phyloP scores from a whole-genome alignment of 2,113 vertebrate genomes.

The Prietella phreatophila region DNA sequence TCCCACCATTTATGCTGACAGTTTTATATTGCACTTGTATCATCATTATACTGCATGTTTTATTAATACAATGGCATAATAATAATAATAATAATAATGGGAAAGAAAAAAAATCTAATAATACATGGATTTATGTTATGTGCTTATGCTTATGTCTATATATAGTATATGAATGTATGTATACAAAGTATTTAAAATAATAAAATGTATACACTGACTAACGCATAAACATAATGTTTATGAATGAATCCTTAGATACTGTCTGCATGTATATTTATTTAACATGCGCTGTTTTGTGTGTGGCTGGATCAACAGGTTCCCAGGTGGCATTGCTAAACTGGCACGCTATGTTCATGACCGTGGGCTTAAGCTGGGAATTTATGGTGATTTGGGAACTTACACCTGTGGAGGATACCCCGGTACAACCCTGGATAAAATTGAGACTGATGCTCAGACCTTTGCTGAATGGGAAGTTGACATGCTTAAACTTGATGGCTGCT shows the following conservation, averaged over 20 bases:
- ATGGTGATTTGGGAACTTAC: conserved; percentile 81
- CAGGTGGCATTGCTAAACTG: conserved; percentile 81
- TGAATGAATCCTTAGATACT: neutral
- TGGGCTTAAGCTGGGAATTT: conserved; percentile 91
- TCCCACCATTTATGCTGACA: neutral
- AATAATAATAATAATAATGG: no score
- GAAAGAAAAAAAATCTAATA: no score
- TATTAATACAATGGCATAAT: neutral
- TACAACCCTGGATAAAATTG: conserved; percentile 77
- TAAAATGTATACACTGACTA: neutral
- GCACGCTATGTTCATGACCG: conserved; percentile 83
- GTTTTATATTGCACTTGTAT: no score
- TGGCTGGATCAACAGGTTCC: conserved; percentile 71
- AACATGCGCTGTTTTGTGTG: neutral
- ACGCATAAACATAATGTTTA: neutral
- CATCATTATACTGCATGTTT: neutral
- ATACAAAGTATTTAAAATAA: neutral
- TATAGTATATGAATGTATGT: neutral
- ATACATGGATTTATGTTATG: no score
- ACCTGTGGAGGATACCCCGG: conserved; percentile 88
- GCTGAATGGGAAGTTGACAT: conserved; percentile 91
- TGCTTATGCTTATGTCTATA: no score
- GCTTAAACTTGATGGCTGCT: conserved; percentile 93
- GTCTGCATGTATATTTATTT: neutral
- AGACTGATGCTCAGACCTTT: conserved; percentile 84